Percentiles rank a stretch among this genome's conserved stretches.
phyloP scores from a whole-genome alignment of 2,888 invertebrate species.

The Chironomus tentans region DNA sequence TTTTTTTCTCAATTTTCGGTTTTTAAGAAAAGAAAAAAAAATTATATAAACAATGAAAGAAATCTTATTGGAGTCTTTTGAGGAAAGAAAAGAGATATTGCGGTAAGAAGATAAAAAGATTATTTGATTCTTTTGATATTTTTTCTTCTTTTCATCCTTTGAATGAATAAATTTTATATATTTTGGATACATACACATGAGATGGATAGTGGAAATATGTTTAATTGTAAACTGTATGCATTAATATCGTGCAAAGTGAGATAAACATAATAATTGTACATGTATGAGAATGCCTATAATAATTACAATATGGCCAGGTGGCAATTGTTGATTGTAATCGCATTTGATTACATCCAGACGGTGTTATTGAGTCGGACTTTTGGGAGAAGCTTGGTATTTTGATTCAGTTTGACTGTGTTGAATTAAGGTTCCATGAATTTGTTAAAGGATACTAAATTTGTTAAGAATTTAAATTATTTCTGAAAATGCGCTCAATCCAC shows the following conservation, averaged over 20 bases:
- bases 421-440: background rate
- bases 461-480: background rate
- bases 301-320: slow-evolving; percentile 6
- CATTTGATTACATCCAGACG: slow-evolving; percentile 1
- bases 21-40: background rate
- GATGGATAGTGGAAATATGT: slow-evolving; percentile 16
- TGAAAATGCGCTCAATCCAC: too few relatives aligned
- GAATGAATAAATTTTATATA: background rate
- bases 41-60: slow-evolving; percentile 1
- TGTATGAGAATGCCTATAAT: background rate
- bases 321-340: slow-evolving; percentile 10
- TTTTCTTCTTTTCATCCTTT: background rate
- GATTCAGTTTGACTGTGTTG: background rate
- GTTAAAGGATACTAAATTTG: background rate
- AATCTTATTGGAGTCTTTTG: slow-evolving; percentile 14
- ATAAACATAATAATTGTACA: slow-evolving; percentile 9
- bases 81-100: slow-evolving; percentile 13
- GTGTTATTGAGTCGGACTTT: too few relatives aligned
- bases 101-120: slow-evolving; percentile 23
- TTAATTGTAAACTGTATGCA: slow-evolving; percentile 11
- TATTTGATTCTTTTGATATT: slow-evolving; percentile 15
- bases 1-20: background rate
- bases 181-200: background rate
- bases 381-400: background rate
- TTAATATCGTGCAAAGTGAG: background rate